phyloP scores from a whole-genome alignment of 1,140 invertebrate species.

The Zaprionus lachaisei region DNA sequence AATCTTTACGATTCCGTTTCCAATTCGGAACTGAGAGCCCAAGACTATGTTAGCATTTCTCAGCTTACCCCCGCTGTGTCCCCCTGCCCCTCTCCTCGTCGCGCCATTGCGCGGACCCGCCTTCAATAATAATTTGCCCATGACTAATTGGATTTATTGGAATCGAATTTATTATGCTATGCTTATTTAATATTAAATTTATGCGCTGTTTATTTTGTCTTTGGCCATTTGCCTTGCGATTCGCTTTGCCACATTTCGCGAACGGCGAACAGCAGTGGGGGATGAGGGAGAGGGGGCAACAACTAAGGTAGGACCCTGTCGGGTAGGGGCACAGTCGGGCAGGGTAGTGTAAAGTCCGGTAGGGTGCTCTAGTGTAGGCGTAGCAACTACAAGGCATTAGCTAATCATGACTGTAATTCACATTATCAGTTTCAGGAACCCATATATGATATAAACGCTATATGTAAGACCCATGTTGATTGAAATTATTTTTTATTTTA shows the following conservation, averaged over 20 bases:
- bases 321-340: background rate
- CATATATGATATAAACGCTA: no score
- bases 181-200: constrained; percentile 80
- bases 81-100: background rate
- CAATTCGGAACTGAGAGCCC: constrained; percentile 9
- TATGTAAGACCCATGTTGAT: no score
- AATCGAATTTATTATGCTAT: constrained; percentile 81
- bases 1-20: constrained; percentile 11
- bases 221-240: constrained; percentile 20
- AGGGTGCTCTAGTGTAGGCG: background rate
- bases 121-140: constrained; percentile 83
- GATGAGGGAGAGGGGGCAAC: background rate
- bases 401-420: background rate
- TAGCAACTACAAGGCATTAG: background rate
- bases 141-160: constrained; percentile 83
- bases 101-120: constrained; percentile 15
- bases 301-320: background rate
- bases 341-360: background rate
- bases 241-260: constrained; percentile 11
- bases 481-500: no score
- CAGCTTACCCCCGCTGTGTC: background rate
- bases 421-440: background rate
- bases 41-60: background rate
- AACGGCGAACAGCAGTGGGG: background rate
- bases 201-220: constrained; percentile 77